Conservation (phyloP, 1,140 invertebrate genomes). For the Lethocerus indicus region DNA sequence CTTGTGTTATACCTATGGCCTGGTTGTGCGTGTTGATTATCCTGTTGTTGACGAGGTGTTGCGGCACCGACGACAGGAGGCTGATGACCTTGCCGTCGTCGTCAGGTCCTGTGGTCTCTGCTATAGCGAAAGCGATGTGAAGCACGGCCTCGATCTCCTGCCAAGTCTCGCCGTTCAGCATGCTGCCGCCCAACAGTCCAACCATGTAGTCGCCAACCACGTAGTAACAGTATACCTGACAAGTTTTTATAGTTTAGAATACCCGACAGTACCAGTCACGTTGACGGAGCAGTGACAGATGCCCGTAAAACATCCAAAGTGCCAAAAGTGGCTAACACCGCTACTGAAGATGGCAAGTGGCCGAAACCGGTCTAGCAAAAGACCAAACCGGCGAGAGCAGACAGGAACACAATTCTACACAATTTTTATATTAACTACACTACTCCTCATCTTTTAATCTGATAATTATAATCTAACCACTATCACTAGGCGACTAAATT, state of each 20-base stretch:
- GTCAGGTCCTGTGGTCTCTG: slow-evolving; percentile 1
- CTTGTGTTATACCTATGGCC: slow-evolving; percentile 5
- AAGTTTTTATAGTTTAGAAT: no score
- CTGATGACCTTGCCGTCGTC: slow-evolving; percentile 2
- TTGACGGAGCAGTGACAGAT: background rate
- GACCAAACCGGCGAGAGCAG: no score
- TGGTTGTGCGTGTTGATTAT: slow-evolving; percentile 6
- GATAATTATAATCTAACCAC: no score
- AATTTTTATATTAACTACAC: no score
- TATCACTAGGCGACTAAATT: no score
- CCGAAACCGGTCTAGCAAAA: no score
- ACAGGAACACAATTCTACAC: no score
- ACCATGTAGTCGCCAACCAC: slow-evolving; percentile 11
- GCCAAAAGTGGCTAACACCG: no score
- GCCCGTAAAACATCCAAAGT: no score
- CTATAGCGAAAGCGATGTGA: slow-evolving; percentile 10
- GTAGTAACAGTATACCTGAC: slow-evolving; percentile 11
- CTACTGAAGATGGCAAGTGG: no score
- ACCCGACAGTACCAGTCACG: no score
- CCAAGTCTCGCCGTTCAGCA: slow-evolving; percentile 7
- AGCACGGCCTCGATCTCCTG: slow-evolving; percentile 11
- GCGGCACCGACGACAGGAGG: background rate
- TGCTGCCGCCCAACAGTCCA: slow-evolving; percentile 3
- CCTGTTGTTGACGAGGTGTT: background rate
- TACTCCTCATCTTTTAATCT: no score